Evolutionary conservation across 2,888 invertebrate genomes (phyloP), one percentile per base, ranked within the genome.

Genomic region (Diarsia dahlii): DNA sequence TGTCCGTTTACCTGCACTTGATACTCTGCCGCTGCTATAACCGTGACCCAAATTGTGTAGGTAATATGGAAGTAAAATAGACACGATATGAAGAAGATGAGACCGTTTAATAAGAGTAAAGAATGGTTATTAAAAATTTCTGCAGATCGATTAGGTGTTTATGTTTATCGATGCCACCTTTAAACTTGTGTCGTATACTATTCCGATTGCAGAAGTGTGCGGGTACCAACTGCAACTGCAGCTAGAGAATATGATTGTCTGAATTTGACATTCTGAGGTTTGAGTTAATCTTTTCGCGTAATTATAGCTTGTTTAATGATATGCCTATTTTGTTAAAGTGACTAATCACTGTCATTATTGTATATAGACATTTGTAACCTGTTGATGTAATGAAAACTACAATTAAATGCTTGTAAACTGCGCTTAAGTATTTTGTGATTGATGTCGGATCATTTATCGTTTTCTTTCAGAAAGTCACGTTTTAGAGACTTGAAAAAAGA

Each of bases 141-240:
- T n/a, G 34, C 3, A 4, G 3, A 65, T 70, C 3, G 18, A 46
- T 70, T 50, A 34, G 18, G 20, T n/a, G n/a, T n/a, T 5, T 34
- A 15, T n/a, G 4, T 39, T 39, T 13, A 10, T 23, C 13, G 39
- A 52, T 48, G 23, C 8, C 15, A 39, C 23, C 1, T 48, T 28
- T 50, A 48, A 48, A 39, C 45, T n/a, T 80, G 15, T 74, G 34
- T 73, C 15, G 20, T 73, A n/a, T n/a, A 39, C 48, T 39, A 6
- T 39, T 80, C 81, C 83, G 73, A 78, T 76, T 83, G 81, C 34
- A 46, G 68, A 86, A 18, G 34, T 60, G 20, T n/a, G 39, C 1
- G n/a, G 45, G 13, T 46, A 52, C n/a, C n/a, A n/a, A n/a, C 23
- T 9, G 39, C 39, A 68, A 76, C 39, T 23, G n/a, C 28, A 39